A percentile compares a stretch with the other conserved stretches of the same genome.
Evolutionary conservation across 2,888 invertebrate species (phyloP).

Genomic region (Timema cristinae): DNA sequence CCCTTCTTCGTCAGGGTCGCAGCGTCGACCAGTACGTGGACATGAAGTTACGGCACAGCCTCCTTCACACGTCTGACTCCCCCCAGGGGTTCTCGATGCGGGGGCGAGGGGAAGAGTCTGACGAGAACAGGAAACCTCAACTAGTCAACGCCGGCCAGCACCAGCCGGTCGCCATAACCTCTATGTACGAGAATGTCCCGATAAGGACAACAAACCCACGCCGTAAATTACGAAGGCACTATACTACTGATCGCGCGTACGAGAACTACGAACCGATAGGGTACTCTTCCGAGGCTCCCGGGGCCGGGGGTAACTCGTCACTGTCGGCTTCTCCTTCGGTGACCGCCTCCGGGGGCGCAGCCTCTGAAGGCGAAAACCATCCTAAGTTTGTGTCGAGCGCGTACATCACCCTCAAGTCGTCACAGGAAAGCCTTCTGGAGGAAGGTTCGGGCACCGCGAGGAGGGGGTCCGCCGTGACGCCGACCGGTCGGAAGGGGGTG

Average conservation of each 20-base stretch:
- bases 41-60: slow-evolving; percentile 43
- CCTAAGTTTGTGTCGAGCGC: slow-evolving; percentile 53
- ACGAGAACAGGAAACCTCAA: slow-evolving; percentile 47
- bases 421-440: slow-evolving; percentile 58
- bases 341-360: slow-evolving; percentile 36
- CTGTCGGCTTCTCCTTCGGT: background rate
- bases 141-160: slow-evolving; percentile 38
- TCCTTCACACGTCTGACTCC: background rate
- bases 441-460: slow-evolving; percentile 40
- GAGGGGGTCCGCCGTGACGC: slow-evolving; percentile 15
- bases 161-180: slow-evolving; percentile 69
- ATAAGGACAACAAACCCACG: slow-evolving; percentile 69
- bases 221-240: slow-evolving; percentile 58
- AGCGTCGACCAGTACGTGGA: slow-evolving; percentile 77
- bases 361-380: slow-evolving; percentile 35
- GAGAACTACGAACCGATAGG: slow-evolving; percentile 55
- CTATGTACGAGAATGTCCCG: slow-evolving; percentile 67
- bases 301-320: background rate
- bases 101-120: slow-evolving; percentile 47
- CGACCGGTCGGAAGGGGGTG: slow-evolving; percentile 39
- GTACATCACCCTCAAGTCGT: slow-evolving; percentile 54
- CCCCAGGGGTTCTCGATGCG: slow-evolving; percentile 35
- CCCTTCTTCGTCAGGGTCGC: slow-evolving; percentile 59
- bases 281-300: background rate
- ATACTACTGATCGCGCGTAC: slow-evolving; percentile 50